Conservation (phyloP, 2,797 vertebrate genomes). For the Bucorvus abyssinicus region DNA sequence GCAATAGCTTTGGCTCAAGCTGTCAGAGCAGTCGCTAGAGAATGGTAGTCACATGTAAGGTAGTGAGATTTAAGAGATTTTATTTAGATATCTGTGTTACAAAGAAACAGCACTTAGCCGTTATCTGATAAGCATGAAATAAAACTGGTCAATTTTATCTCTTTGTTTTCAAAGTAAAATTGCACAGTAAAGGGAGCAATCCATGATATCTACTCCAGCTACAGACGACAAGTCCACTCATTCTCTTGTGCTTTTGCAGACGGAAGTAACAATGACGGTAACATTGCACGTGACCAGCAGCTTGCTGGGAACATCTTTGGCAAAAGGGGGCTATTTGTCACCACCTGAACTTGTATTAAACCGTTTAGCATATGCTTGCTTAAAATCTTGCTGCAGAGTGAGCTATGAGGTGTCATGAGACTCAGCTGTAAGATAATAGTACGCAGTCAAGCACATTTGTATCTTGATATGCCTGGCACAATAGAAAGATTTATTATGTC, state of each 20-base stretch:
- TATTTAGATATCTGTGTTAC: background rate
- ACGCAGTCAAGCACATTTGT: background rate
- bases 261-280: background rate
- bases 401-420: slow-evolving; percentile 8
- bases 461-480: background rate
- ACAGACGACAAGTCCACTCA: rapidly evolving
- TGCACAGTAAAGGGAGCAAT: background rate
- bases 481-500: slow-evolving; percentile 20
- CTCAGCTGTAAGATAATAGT: slow-evolving; percentile 22
- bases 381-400: background rate
- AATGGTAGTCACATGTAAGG: background rate
- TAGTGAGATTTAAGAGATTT: background rate
- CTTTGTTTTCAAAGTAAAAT: background rate
- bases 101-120: background rate
- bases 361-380: background rate
- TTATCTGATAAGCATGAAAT: background rate
- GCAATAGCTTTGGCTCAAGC: background rate
- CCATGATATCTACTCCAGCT: background rate
- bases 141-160: background rate
- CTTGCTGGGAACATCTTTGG: background rate
- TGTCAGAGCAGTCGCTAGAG: background rate
- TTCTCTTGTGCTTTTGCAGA: background rate
- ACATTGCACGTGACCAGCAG: background rate
- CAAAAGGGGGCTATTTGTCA: background rate
- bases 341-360: background rate